Evolutionary conservation across 2,797 vertebrate genomes (phyloP), one percentile per base, ranked within the genome.

Genomic region (Apogon hyalosoma): DNA sequence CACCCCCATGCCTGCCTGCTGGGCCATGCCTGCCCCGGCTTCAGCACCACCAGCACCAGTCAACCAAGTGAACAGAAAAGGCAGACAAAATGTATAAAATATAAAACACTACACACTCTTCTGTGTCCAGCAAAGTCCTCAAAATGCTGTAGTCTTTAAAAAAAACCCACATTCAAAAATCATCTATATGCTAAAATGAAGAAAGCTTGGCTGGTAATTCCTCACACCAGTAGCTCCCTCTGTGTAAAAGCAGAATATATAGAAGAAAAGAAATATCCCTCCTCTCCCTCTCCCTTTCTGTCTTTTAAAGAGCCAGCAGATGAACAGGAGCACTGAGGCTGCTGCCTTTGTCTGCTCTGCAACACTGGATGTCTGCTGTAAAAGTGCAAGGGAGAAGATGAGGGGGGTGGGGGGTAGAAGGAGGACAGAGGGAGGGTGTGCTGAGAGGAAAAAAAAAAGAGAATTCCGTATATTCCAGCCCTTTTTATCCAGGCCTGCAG

Each of bases 1-100:
- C 89, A 91, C 89, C 79, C 86, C 92, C 79, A 92, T 82, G 77
- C 89, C 84, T 77, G 90, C 92, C 92, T 95, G 95, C 93, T 98
- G 95, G 93, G 96, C 96, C 97, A 99, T 99, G 90, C 92, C 90
- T 84, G 75, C 69, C 79, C 87, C 66, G 78, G 81, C 76, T 79
- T 72, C 70, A 82, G 73, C 73, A 80, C 55, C 77, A 79, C 36
- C 49, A 63, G 60, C 69, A 71, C 62, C 47, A 54, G 61, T 40
- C 43, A 47, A 65, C 63, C 31, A 6, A 55, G 62, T 54, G 3
- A 59, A 41, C 57, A 18, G 69, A 5, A 24, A 75, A 64, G 14
- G 48, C 58, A 65, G 76, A 68, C 41, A 54, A 70, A 48, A 69
- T 58, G 41, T 59, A n/a, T 47, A 5, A 28, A 45, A 53, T 11